phyloP scores from a whole-genome alignment of 2,113 vertebrate genomes.

The Hystrix cristata region DNA sequence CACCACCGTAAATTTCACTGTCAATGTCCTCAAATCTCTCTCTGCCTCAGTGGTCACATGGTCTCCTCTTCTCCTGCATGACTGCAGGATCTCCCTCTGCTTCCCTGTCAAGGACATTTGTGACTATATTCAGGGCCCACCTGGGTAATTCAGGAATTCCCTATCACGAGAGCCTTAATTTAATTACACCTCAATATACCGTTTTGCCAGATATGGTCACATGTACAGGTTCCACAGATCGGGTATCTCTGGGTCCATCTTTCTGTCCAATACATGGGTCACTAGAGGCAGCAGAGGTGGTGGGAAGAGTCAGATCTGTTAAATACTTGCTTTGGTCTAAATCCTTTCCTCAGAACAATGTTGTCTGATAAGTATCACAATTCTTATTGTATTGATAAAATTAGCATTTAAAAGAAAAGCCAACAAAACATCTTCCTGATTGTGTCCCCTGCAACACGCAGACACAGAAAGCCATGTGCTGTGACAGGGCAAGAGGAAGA shows the following conservation, averaged over 20 bases:
- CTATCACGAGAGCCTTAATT: background rate
- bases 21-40: background rate
- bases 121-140: background rate
- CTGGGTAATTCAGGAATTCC: background rate
- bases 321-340: background rate
- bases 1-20: background rate
- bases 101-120: background rate
- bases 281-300: background rate
- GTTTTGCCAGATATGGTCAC: background rate
- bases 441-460: background rate
- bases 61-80: background rate
- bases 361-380: background rate
- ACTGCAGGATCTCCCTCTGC: background rate
- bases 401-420: background rate
- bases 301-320: background rate
- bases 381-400: background rate
- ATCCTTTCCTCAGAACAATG: background rate
- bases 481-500: rapidly evolving
- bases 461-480: background rate
- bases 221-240: background rate
- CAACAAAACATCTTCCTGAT: background rate
- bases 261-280: background rate
- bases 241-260: background rate
- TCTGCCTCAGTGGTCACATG: background rate
- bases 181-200: background rate